Evolutionary conservation across 1,140 invertebrate species (phyloP).

Genomic region (Drosophila paulistorum): DNA sequence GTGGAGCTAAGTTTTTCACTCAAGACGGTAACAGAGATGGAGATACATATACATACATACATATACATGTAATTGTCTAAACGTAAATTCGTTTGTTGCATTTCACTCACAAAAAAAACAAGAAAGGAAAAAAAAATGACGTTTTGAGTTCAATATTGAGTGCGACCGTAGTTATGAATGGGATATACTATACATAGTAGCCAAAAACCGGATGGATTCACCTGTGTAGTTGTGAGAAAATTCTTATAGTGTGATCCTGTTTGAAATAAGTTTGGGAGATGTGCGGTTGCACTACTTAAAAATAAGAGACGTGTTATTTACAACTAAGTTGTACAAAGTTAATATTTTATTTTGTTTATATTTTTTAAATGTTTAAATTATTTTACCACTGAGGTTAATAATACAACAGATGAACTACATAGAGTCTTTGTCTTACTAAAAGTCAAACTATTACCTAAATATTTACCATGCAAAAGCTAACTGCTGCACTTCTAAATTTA

Average conservation of each 20-base stretch:
- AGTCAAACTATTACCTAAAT: conserved; percentile 61
- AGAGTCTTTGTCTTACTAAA: conserved; percentile 51
- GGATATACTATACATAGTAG: not conserved
- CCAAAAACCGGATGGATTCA: conserved; percentile 12
- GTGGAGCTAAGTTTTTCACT: not conserved
- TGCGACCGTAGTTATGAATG: conserved; percentile 11
- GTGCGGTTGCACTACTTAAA: not conserved
- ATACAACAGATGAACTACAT: conserved; percentile 48
- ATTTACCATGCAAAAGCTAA: conserved; percentile 12
- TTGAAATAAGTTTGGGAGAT: not conserved
- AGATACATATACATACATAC: no score
- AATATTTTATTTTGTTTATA: not conserved
- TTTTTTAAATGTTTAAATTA: no score
- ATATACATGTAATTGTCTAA: not conserved
- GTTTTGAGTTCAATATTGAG: conserved; percentile 10
- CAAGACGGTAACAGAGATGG: not conserved
- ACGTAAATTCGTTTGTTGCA: not conserved
- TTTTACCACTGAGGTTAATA: not conserved
- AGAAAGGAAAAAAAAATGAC: not conserved
- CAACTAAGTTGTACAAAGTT: not conserved
- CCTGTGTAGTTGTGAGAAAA: not conserved
- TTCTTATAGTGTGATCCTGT: not conserved
- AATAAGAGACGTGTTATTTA: not conserved
- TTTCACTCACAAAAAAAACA: conserved; percentile 12
- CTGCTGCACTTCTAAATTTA: not conserved